Base-by-base conservation (phyloP, 2,113 vertebrate genomes). In the Misgurnus anguillicaudatus region DNA sequence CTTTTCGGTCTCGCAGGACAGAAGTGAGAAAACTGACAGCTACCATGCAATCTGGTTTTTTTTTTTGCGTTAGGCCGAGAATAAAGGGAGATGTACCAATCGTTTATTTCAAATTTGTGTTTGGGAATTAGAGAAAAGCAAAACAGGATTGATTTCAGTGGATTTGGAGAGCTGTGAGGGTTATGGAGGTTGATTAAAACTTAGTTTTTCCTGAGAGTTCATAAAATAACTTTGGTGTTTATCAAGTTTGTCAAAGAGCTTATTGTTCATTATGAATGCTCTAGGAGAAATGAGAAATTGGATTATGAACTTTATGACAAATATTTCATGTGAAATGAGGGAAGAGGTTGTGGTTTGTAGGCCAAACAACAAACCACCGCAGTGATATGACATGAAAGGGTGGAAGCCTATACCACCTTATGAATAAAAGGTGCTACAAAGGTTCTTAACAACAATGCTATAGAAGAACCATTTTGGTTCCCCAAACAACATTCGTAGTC, bases 1-100 rank as follows among this genome's bases (percentile, higher is more conserved):
- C 92, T 89, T 87, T 87, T 89, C 90, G 91, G 92, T 94, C 91
- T 93, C 93, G 89, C 91, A 89, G n/a, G 82, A 90, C 88, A 81
- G 88, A 85, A 10, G 51, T 71, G 79, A 82, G 83, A 85, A 87
- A 89, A 93, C 91, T 95, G 95, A 95, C 92, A 92, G 92, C 88
- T 86, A 91, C 86, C 70, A 87, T 80, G 88, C 93, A 95, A 91
- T 90, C 91, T 88, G 87, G n/a, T n/a, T n/a, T n/a, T n/a, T n/a
- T n/a, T 91, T 89, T 94, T 92, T 9, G 69, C 9, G 48, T 53
- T 39, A 39, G 31, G 74, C 45, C 74, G 64, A 64, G 61, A 64
- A 76, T 76, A 64, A 65, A 76, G 61, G 74, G 61, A 42, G 60
- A 76, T 38, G 61, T 36, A 76, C 61, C 64, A 75, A 64, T 21